Evolutionary conservation across 1,140 invertebrate species (phyloP).

Genomic region (Trachymyrmex cornetzi): DNA sequence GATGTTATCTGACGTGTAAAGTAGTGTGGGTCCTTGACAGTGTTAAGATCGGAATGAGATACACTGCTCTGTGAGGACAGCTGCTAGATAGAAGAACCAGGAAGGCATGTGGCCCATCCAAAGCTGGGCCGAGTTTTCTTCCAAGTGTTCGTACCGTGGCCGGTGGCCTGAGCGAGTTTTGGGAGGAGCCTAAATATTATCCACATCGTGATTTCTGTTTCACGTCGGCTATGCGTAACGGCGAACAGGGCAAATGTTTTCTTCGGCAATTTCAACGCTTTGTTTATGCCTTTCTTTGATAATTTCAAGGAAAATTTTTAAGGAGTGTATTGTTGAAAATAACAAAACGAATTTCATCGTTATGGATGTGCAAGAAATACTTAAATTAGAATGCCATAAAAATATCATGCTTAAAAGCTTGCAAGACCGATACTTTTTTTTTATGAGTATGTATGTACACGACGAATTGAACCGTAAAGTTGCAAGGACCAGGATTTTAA

Average conservation of each 20-base stretch:
- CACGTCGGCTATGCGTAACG: neutral
- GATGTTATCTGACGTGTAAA: constrained; percentile 5
- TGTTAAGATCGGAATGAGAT: constrained; percentile 63
- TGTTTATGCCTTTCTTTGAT: neutral
- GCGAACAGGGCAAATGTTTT: neutral
- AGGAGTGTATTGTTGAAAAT: neutral
- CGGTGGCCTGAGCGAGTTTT: constrained; percentile 39
- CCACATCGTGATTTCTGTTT: constrained; percentile 45
- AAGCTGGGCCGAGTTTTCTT: constrained; percentile 64
- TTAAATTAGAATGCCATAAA: neutral
- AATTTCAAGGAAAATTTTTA: neutral
- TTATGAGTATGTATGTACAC: neutral
- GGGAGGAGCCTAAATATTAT: constrained; percentile 34
- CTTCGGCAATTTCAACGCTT: neutral
- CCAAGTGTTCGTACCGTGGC: constrained; percentile 22
- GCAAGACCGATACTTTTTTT: neutral
- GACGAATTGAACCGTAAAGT: neutral
- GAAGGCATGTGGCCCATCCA: constrained; percentile 66
- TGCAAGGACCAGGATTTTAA: neutral
- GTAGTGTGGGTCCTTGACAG: neutral
- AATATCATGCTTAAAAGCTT: neutral
- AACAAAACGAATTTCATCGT: neutral
- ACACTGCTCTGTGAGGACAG: constrained; percentile 69
- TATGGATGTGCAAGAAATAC: neutral
- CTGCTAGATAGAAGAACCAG: constrained; percentile 79